Percentiles rank a stretch among this genome's conserved stretches.
These are phyloP conservation scores for Oligia latruncula DNA, from an alignment of 2,888 invertebrate genomes.

Conservation along the genomic window DNA sequence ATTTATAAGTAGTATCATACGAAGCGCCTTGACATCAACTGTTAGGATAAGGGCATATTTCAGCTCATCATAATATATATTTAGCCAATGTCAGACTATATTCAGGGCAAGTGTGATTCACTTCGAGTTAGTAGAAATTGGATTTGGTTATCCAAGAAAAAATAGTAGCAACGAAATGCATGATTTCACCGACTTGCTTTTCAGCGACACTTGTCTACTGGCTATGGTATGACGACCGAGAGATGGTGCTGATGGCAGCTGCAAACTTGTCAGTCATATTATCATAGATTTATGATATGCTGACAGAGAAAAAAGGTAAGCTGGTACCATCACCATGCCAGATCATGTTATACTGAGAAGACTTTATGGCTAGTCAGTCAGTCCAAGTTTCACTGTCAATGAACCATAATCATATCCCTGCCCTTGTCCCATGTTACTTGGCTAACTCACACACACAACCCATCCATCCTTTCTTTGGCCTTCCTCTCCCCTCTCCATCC, in stretches of 20 bases:
- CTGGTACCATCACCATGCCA: background rate
- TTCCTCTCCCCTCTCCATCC: background rate
- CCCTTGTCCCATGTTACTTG: background rate
- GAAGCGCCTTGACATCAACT: background rate
- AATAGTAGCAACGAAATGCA: background rate
- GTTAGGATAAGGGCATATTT: background rate
- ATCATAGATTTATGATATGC: background rate
- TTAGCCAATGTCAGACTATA: no score
- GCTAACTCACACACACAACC: background rate
- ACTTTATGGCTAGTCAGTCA: background rate
- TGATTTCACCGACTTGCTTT: background rate
- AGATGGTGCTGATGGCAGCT: background rate
- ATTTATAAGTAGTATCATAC: background rate
- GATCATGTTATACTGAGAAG: background rate
- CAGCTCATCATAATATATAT: background rate
- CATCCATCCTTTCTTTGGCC: background rate
- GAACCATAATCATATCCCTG: background rate
- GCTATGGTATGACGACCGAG: background rate
- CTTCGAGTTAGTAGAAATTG: background rate
- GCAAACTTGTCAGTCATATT: background rate
- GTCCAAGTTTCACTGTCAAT: background rate
- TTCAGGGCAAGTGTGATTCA: background rate
- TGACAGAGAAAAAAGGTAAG: background rate
- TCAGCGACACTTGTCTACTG: background rate
- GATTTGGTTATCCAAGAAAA: background rate